Base-by-base conservation (phyloP, 2,888 invertebrate species). In the Hipparchia semele region DNA sequence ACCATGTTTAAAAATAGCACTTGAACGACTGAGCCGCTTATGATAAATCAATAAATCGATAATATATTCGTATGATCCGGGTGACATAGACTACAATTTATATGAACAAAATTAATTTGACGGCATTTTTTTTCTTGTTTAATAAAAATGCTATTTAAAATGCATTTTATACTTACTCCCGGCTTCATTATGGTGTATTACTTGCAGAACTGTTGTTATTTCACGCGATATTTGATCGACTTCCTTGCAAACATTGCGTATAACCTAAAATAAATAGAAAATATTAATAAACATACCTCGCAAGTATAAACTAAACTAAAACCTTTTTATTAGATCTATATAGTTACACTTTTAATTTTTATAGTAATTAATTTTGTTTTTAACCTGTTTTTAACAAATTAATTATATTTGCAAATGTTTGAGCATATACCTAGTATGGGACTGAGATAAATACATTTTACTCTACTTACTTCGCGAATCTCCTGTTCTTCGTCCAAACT, bases 161-260 rank as follows among this genome's bases (percentile, higher is more conserved):
- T 54, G 53, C 61, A 58, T 65, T 49, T 70, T 79, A 76, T 85
- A 93, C 94, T 95, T 91, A 96, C 97, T 95, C 83, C 96, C 95
- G 79, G 95, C 95, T 72, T 95, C 94, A 77, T 95, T 95, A 78
- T 96, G 96, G 83, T 99, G 98, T 77, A 98, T 97, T 39, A 96
- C 95, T 93, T 98, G 98, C 51, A 98, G 90, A 33, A 95, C 90
- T 45, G 97, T 97, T n/a, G 96, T 94, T 49, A 97, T 96, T 87
- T 98, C 97, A 71, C 98, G 94, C 0, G 96, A 95, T 75, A 95
- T 93, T 81, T 97, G 97, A 80, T 98, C 98, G 64, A 98, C 95
- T 81, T 97, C 96, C 83, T 95, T 96, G 68, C 97, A 96, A 71
- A 95, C 94, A 64, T 88, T 91, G n/a, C 96, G 95, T 73, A 97